Conservation (phyloP, 2,113 vertebrate species). For the Albula glossodonta region DNA sequence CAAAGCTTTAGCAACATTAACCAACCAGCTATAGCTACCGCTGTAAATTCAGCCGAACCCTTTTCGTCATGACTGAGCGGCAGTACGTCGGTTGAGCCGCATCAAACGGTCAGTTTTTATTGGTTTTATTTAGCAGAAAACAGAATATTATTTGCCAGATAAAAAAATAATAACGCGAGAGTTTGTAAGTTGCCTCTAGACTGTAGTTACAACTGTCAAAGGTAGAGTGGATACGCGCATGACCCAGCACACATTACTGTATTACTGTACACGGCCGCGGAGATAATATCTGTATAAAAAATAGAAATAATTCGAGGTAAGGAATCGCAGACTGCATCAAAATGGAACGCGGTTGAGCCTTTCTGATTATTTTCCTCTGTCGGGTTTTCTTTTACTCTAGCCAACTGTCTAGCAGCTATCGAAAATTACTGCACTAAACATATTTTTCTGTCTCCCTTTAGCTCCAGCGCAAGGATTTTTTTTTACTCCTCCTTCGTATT, state of each 20-base stretch:
- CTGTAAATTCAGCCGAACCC: slow-evolving; percentile 58
- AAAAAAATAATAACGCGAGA: slow-evolving; percentile 76
- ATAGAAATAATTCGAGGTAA: slow-evolving; percentile 72
- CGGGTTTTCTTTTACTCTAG: slow-evolving; percentile 60
- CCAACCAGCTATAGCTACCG: slow-evolving; percentile 42
- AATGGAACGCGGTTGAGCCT: slow-evolving; percentile 42
- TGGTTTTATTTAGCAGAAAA: slow-evolving; percentile 56
- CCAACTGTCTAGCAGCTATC: slow-evolving; percentile 56
- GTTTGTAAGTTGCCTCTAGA: slow-evolving; percentile 74
- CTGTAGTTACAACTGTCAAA: slow-evolving; percentile 80
- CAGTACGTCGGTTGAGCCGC: slow-evolving; percentile 66
- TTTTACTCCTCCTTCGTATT: slow-evolving; percentile 81
- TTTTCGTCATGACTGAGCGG: slow-evolving; percentile 61
- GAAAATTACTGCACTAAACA: slow-evolving; percentile 66
- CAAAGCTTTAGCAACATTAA: slow-evolving; percentile 13
- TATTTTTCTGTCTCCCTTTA: slow-evolving; percentile 69
- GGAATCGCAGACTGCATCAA: slow-evolving; percentile 56
- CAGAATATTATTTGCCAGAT: slow-evolving; percentile 51
- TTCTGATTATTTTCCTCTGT: slow-evolving; percentile 54
- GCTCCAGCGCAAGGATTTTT: slow-evolving; percentile 69
- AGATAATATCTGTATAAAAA: slow-evolving; percentile 68
- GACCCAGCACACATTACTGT: slow-evolving; percentile 71
- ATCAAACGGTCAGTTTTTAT: slow-evolving; percentile 51
- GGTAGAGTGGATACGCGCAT: slow-evolving; percentile 75
- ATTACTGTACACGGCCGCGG: slow-evolving; percentile 70